Percentiles rank a stretch among this genome's conserved stretches.
Conservation (phyloP, 2,888 invertebrate species). For the Sycophila texana region DNA sequence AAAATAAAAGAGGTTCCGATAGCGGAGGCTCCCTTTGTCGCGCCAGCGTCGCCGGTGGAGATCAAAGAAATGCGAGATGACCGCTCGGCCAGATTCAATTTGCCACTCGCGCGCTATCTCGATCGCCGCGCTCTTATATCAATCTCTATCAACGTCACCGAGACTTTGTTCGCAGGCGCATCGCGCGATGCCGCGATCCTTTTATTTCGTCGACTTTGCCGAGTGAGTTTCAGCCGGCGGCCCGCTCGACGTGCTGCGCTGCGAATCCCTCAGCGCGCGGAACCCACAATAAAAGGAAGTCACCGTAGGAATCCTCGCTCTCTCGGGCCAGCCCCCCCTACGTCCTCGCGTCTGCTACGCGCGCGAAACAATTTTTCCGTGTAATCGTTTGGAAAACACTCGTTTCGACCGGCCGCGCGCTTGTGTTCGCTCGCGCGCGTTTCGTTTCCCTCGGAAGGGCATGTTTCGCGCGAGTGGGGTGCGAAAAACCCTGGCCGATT, state of each 20-base stretch:
- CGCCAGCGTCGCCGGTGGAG: slow-evolving; percentile 21
- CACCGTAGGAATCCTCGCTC: slow-evolving; percentile 36
- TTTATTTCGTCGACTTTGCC: background rate
- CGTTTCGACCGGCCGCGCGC: slow-evolving; percentile 45
- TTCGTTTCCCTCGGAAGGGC: background rate
- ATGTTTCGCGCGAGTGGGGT: background rate
- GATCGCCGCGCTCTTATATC: slow-evolving; percentile 32
- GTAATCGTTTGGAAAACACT: slow-evolving; percentile 60
- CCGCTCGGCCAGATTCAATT: slow-evolving; percentile 48
- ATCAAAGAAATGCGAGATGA: slow-evolving; percentile 27
- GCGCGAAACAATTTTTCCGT: slow-evolving; percentile 59
- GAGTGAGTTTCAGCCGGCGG: background rate
- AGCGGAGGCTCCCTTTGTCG: slow-evolving; percentile 19
- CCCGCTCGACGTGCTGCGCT: slow-evolving; percentile 7
- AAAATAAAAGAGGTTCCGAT: background rate
- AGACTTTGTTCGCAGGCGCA: background rate
- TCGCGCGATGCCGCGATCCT: background rate
- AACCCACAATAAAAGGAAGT: slow-evolving; percentile 38
- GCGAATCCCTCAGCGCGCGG: slow-evolving; percentile 37
- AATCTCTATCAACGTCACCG: slow-evolving; percentile 45
- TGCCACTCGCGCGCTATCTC: slow-evolving; percentile 29
- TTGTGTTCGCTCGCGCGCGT: slow-evolving; percentile 18
- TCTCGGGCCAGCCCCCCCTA: background rate
- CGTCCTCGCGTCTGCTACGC: slow-evolving; percentile 47
- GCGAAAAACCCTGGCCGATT: background rate